A percentile compares a stretch with the other conserved stretches of the same genome.
These are phyloP conservation scores for Drosophila atroscutellata DNA, from an alignment of 2,888 invertebrate genomes.

Conservation along the genomic window DNA sequence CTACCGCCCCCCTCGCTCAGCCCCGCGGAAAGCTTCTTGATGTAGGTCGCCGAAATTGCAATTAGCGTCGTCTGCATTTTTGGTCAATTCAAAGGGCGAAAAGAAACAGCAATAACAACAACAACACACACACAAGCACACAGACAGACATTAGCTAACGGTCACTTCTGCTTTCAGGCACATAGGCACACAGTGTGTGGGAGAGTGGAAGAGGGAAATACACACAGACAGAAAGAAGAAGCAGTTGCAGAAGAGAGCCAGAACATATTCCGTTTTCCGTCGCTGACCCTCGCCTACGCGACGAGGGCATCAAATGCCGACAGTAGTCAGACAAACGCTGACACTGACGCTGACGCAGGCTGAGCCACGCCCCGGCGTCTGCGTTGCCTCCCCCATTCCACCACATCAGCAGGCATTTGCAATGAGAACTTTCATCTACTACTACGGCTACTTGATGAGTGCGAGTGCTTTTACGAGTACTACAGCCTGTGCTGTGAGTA, in stretches of 20 bases:
- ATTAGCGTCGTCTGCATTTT: conserved; percentile 62
- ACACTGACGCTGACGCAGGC: conserved; percentile 14
- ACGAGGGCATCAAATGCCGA: conserved; percentile 8
- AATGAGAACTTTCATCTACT: conserved; percentile 16
- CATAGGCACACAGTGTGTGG: not conserved
- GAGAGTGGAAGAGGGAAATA: not conserved
- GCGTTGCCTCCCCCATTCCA: not conserved
- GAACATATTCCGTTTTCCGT: conserved; percentile 1
- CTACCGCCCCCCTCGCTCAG: too few species aligned
- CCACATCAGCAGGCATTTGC: not conserved
- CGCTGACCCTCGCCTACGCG: conserved; percentile 19
- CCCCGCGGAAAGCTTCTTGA: conserved; percentile 20
- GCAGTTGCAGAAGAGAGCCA: conserved; percentile 18
- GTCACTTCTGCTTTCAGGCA: conserved; percentile 22
- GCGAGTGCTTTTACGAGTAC: conserved; percentile 13
- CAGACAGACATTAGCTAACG: not conserved
- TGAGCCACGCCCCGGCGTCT: conserved; percentile 34
- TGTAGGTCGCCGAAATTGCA: conserved; percentile 62
- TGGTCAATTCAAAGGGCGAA: conserved; percentile 31
- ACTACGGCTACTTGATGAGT: conserved; percentile 7
- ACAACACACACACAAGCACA: not conserved
- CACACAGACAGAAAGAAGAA: conserved; percentile 8
- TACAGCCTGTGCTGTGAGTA: conserved; percentile 21
- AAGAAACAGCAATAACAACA: not conserved
- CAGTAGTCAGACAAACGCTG: conserved; percentile 35